phyloP scores from a whole-genome alignment of 2,888 invertebrate genomes.

The Erebia epiphron region DNA sequence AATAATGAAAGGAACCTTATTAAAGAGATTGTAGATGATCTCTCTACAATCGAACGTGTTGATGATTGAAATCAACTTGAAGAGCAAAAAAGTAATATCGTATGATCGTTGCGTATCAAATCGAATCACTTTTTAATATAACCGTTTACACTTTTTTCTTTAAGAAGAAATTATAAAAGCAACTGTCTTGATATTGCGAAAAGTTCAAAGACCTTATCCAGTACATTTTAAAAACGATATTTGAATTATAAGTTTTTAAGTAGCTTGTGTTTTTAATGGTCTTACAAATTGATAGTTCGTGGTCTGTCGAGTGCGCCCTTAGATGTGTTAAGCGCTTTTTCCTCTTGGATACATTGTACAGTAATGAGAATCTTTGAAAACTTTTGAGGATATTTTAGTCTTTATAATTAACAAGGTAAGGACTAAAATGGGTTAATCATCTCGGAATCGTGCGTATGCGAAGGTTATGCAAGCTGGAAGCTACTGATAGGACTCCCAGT shows the following conservation, averaged over 20 bases:
- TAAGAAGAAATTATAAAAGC: not conserved
- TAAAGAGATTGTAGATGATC: slow-evolving; percentile 5
- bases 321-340: slow-evolving; percentile 45
- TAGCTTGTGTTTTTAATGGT: slow-evolving; percentile 31
- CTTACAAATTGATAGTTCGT: slow-evolving; percentile 42
- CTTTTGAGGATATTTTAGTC: not conserved
- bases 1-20: not conserved
- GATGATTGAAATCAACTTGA: slow-evolving; percentile 21
- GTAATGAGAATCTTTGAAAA: slow-evolving; percentile 20
- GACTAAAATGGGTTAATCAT: slow-evolving; percentile 12
- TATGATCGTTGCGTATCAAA: slow-evolving; percentile 39
- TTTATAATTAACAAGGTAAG: slow-evolving; percentile 9
- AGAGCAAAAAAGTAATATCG: slow-evolving; percentile 18
- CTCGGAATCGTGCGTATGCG: slow-evolving; percentile 25
- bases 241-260: not conserved
- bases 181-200: slow-evolving; percentile 11
- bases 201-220: not conserved
- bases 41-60: slow-evolving; percentile 10
- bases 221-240: not conserved
- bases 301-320: slow-evolving; percentile 37
- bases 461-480: slow-evolving; percentile 48
- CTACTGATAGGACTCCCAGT: slow-evolving; percentile 42
- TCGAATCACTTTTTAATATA: slow-evolving; percentile 31
- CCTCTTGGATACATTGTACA: slow-evolving; percentile 35
- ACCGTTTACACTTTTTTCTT: slow-evolving; percentile 12